Evolutionary conservation across 2,113 vertebrate genomes (phyloP).

Genomic region (Pollachius pollachius): DNA sequence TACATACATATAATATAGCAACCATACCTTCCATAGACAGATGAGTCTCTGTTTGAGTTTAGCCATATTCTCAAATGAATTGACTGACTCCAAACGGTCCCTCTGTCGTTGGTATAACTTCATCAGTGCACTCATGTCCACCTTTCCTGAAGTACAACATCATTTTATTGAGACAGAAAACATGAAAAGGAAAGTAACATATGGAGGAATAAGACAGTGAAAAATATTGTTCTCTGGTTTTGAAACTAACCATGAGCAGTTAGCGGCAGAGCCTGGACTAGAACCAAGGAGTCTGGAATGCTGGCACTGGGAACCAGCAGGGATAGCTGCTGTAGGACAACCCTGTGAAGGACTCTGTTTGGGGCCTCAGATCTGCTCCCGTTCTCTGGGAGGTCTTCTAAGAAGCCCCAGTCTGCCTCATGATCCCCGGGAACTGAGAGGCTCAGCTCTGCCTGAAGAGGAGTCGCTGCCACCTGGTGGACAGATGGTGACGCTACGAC

Average conservation of each 20-base stretch:
- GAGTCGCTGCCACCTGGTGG: slow-evolving; percentile 23
- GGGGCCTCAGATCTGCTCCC: slow-evolving; percentile 6
- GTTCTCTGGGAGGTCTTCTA: neutral
- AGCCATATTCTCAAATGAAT: slow-evolving; percentile 52
- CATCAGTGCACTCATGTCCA: slow-evolving; percentile 78
- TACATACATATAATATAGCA: too few species aligned
- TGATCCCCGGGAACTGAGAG: neutral
- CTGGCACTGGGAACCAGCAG: slow-evolving; percentile 74
- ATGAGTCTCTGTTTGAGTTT: slow-evolving; percentile 79
- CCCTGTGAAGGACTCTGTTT: slow-evolving; percentile 36
- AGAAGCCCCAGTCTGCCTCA: neutral
- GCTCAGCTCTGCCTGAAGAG: slow-evolving; percentile 1
- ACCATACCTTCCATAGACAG: slow-evolving; percentile 86
- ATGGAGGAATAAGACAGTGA: neutral
- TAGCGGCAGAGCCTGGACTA: slow-evolving; percentile 76
- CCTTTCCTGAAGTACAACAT: slow-evolving; percentile 80
- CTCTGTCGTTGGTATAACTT: slow-evolving; percentile 76
- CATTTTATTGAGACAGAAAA: neutral
- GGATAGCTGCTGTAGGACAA: slow-evolving; percentile 71
- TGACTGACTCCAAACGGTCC: slow-evolving; percentile 47
- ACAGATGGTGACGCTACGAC: slow-evolving; percentile 66
- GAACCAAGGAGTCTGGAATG: slow-evolving; percentile 83
- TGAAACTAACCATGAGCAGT: slow-evolving; percentile 84
- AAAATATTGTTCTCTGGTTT: neutral
- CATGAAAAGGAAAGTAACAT: neutral